Evolutionary conservation across 1,140 invertebrate genomes (phyloP), one percentile per base, ranked within the genome.

Genomic region (Trichonephila clavipes): DNA sequence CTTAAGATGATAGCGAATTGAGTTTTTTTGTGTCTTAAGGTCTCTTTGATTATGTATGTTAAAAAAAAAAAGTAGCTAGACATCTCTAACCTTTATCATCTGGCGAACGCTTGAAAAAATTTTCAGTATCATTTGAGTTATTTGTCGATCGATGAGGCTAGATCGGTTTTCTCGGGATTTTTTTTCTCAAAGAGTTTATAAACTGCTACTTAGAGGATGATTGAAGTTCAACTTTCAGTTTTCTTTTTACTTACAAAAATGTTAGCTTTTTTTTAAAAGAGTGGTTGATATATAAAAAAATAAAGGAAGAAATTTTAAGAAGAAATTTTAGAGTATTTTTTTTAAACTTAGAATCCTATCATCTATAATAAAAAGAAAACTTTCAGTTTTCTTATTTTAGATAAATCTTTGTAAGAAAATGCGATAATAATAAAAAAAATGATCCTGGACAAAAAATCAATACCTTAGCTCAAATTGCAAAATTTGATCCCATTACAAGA

Each of bases 151-250:
- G 72, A 77, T 77, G 28, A 40, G 14, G 18, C 14, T 28, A 77
- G 72, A 77, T 77, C 72, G 72, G 72, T 77, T 40, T 77, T 34
- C 72, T 40, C 28, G 34, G 34, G 40, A 51, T 51, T 51, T 51
- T 51, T 72, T 77, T 28, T 28, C 34, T 28, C 72, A 77, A 77
- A 77, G 28, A 77, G 72, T 77, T 77, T 77, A 77, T 77, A 77
- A 77, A 77, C 72, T 24, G 72, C 72, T 77, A 77, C 72, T 77
- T 77, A 77, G 28, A 5, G 72, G 28, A 40, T 28, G 28, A 77
- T 77, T 77, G 72, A 77, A 69, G 66, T 69, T 69, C 66, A 69
- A 77, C 72, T 77, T 77, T 77, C 72, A 77, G 72, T 77, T 77
- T 77, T 77, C 72, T 77, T 77, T 51, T 51, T 51, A 51, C 51